These are phyloP conservation scores for Clivina fossor DNA, from an alignment of 2,888 invertebrate species.

Conservation along the genomic window DNA sequence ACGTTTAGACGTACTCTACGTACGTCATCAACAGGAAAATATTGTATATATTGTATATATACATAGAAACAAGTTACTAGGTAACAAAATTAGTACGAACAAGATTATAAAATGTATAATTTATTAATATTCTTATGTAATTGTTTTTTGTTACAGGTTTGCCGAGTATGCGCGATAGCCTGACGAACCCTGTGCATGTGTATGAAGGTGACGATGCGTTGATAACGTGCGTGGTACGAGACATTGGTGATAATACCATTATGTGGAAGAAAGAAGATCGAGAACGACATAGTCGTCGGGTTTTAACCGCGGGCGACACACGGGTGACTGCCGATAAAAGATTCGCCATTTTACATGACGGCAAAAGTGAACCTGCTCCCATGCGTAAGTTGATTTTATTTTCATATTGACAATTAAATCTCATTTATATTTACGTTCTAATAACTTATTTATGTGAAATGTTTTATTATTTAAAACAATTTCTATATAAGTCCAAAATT, in stretches of 20 bases:
- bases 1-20: too few relatives aligned
- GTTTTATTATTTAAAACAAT: too few relatives aligned
- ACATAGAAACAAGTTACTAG: too few relatives aligned
- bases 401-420: conserved; percentile 1
- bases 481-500: too few relatives aligned
- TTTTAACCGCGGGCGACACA: conserved; percentile 75
- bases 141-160: conserved; percentile 49
- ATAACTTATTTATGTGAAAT: too few relatives aligned
- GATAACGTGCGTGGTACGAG: conserved; percentile 76
- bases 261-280: conserved; percentile 73
- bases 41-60: too few relatives aligned
- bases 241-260: conserved; percentile 71
- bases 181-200: conserved; percentile 59
- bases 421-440: background rate
- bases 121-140: background rate
- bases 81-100: background rate
- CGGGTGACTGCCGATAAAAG: conserved; percentile 75
- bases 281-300: conserved; percentile 57
- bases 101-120: background rate
- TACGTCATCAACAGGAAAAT: too few relatives aligned
- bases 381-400: background rate
- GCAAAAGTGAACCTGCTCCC: conserved; percentile 58
- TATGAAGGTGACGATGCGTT: conserved; percentile 76
- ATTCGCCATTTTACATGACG: conserved; percentile 74
- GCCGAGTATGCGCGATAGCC: conserved; percentile 55